Evolutionary conservation across 2,797 vertebrate species (phyloP).

Genomic region (Hephaestus fuliginosus): DNA sequence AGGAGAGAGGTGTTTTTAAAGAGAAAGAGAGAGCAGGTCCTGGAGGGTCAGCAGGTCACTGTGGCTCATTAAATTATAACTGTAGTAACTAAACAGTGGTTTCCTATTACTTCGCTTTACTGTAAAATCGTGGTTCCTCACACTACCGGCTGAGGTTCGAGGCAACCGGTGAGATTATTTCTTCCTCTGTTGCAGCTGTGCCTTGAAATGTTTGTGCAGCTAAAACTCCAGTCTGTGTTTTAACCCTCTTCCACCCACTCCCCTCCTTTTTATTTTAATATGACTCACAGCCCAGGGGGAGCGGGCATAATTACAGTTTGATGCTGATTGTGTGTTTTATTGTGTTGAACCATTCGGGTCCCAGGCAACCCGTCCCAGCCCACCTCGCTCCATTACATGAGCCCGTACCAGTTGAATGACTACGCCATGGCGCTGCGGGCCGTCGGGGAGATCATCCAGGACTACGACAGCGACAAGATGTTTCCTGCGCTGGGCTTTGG

Average conservation of each 20-base stretch:
- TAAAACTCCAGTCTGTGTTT: slow-evolving; percentile 36
- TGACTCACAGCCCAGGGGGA: slow-evolving; percentile 47
- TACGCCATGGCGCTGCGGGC: slow-evolving; percentile 97
- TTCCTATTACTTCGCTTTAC: not conserved
- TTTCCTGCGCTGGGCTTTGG: slow-evolving; percentile 98
- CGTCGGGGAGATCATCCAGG: slow-evolving; percentile 98
- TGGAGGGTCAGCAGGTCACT: not conserved
- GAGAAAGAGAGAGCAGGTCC: no score
- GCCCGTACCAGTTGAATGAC: slow-evolving; percentile 96
- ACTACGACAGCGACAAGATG: slow-evolving; percentile 99
- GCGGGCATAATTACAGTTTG: slow-evolving; percentile 50
- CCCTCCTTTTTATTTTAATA: slow-evolving; percentile 39
- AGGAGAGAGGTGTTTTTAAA: not conserved
- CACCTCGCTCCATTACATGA: slow-evolving; percentile 98
- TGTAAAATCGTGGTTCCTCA: slow-evolving; percentile 3
- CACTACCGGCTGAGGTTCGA: slow-evolving; percentile 19
- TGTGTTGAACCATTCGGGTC: slow-evolving; percentile 43
- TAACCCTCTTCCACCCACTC: slow-evolving; percentile 48
- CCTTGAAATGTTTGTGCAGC: slow-evolving; percentile 51
- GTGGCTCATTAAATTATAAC: not conserved
- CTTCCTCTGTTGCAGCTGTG: slow-evolving; percentile 46
- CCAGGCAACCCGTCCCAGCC: slow-evolving; percentile 96
- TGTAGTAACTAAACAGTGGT: not conserved
- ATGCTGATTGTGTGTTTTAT: slow-evolving; percentile 61
- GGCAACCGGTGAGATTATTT: slow-evolving; percentile 33